These are phyloP conservation scores for Ageneiosus marmoratus DNA, from an alignment of 2,113 vertebrate genomes.

Conservation along the genomic window DNA sequence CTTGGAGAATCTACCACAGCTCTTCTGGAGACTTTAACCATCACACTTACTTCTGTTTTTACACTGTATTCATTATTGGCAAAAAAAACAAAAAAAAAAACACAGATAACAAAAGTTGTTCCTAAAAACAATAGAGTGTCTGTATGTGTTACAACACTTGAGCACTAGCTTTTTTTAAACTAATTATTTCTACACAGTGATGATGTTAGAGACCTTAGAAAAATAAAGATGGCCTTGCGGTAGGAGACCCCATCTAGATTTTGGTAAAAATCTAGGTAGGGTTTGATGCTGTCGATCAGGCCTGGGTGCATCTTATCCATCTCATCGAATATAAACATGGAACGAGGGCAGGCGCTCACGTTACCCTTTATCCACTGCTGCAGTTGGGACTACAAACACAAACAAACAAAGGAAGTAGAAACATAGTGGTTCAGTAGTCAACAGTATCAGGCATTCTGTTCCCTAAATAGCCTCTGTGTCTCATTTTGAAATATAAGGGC, in stretches of 20 bases:
- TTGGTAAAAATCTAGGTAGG: slow-evolving; percentile 88
- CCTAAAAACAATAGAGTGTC: no score
- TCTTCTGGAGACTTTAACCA: no score
- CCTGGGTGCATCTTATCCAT: slow-evolving; percentile 94
- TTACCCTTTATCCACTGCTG: slow-evolving; percentile 90
- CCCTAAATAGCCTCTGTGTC: not conserved
- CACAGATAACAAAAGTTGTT: no score
- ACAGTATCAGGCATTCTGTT: not conserved
- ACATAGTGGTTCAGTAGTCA: not conserved
- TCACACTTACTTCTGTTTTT: no score
- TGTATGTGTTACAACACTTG: not conserved
- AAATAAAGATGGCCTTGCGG: slow-evolving; percentile 88
- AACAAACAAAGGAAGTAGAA: not conserved
- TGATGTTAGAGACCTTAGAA: slow-evolving; percentile 84
- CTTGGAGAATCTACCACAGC: no score
- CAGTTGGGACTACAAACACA: slow-evolving; percentile 75
- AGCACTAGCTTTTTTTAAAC: not conserved
- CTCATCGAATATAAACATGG: slow-evolving; percentile 94
- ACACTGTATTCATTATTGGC: no score
- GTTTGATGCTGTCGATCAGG: slow-evolving; percentile 91
- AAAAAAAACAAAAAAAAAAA: no score
- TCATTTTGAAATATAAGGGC: not conserved
- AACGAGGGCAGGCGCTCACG: slow-evolving; percentile 78
- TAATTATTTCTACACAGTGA: not conserved
- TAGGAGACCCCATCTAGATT: slow-evolving; percentile 86